phyloP scores from a whole-genome alignment of 2,888 invertebrate genomes.

The Eristalis intricaria region DNA sequence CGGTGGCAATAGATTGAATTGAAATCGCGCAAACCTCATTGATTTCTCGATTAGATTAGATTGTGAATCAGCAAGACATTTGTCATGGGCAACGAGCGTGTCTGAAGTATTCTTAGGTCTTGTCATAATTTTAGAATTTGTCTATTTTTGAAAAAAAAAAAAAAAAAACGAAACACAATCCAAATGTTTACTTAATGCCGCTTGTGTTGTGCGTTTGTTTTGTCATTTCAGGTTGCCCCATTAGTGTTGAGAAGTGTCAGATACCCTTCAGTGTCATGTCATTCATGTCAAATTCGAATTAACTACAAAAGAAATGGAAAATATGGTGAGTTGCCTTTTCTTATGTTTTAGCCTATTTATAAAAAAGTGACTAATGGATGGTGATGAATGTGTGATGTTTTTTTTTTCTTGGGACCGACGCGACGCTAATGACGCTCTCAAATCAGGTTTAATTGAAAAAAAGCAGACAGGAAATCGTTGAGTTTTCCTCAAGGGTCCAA shows the following conservation, averaged over 20 bases:
- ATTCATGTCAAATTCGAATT: constrained; percentile 43
- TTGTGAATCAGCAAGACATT: not conserved
- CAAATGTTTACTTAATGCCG: not conserved
- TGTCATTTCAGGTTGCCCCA: constrained; percentile 52
- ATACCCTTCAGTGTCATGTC: constrained; percentile 49
- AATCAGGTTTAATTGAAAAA: no score
- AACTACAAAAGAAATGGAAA: constrained; percentile 58
- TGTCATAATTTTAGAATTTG: not conserved
- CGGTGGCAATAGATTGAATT: not conserved
- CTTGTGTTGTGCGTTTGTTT: not conserved
- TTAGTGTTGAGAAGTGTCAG: constrained; percentile 32
- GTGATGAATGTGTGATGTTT: not conserved
- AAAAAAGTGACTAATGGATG: not conserved
- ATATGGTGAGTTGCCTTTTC: constrained; percentile 48
- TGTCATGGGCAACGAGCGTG: not conserved
- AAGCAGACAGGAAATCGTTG: no score
- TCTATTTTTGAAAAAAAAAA: not conserved
- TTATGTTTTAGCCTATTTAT: not conserved
- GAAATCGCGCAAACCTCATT: not conserved
- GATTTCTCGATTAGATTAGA: constrained; percentile 1
- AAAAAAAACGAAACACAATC: not conserved
- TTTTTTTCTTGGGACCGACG: not conserved
- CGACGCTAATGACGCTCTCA: no score
- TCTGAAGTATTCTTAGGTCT: not conserved
- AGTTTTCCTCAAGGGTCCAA: no score